These are phyloP conservation scores for Andricus curvator DNA, from an alignment of 2,888 invertebrate genomes.

Conservation along the genomic window DNA sequence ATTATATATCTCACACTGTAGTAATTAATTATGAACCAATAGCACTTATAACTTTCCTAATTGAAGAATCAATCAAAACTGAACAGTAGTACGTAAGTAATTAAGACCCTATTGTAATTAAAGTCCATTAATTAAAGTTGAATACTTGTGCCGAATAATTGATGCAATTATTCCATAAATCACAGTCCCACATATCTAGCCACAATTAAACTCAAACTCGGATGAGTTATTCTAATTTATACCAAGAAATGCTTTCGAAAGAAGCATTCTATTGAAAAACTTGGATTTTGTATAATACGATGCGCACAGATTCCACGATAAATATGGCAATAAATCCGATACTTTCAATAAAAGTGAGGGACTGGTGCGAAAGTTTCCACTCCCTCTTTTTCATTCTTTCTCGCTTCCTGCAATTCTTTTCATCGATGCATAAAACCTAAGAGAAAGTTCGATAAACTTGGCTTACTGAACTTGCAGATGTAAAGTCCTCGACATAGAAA, in stretches of 20 bases:
- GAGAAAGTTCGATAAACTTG: conserved; percentile 31
- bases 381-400: conserved; percentile 37
- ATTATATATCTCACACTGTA: background rate
- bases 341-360: background rate
- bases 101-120: conserved; percentile 15
- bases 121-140: conserved; percentile 18
- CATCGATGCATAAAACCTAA: conserved; percentile 17
- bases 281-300: background rate
- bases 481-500: background rate
- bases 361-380: conserved; percentile 10
- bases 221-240: background rate
- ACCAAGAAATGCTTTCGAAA: background rate
- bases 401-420: conserved; percentile 1
- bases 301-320: background rate
- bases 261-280: conserved; percentile 1
- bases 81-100: conserved; percentile 8
- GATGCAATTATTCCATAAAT: conserved; percentile 16
- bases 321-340: background rate
- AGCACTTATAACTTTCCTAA: conserved; percentile 29
- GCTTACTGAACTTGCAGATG: conserved; percentile 37
- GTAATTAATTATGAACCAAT: conserved; percentile 25
- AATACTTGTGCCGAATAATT: conserved; percentile 11
- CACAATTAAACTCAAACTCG: background rate
- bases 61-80: conserved; percentile 38
- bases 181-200: background rate